Evolutionary conservation across 2,888 invertebrate genomes (phyloP), one percentile per base, ranked within the genome.

Genomic region (Polietes domitor): DNA sequence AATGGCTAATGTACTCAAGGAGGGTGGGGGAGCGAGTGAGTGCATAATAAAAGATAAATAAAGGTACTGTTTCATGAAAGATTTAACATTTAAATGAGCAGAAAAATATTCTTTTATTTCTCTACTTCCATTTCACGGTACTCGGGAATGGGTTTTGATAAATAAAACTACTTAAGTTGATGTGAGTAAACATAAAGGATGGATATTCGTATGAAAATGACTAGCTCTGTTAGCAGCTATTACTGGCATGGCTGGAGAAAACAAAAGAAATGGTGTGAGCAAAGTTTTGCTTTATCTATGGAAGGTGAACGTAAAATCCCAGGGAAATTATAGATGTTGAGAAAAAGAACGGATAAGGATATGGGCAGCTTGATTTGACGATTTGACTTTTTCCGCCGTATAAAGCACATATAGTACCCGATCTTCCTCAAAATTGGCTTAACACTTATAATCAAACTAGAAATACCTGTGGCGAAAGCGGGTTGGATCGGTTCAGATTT

Each of bases 71-170:
- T 91, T 91, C 89, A 91, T 91, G 89, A 89, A 90, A 91, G 90
- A 91, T 91, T 91, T 91, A 91, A 89, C 91, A 91, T 91, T 91
- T 88, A 91, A 91, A 91, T 89, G 90, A 88, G 90, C 88, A 88
- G 86, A 86, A 88, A 86, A 87, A 86, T 63, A 83, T 85, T 82
- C 53, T 70, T 77, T 77, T 83, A 63, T 71, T 74, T 73, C 80
- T 65, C 41, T 58, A 65, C 55, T 50, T 43, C 53, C 71, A 72
- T 75, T 65, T 43, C 63, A 63, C 21, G 2, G 9, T 41, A 47
- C n/a, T 47, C n/a, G 12, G 15, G 47, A 12, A 15, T n/a, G 15
- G 50, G 32, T 82, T 86, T 85, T 85, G 80, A 87, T 88, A 90
- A 90, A 89, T 89, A 89, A 89, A 90, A 89, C 90, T 90, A 90